phyloP scores from a whole-genome alignment of 1,140 invertebrate genomes.

The Hycleus cichorii region DNA sequence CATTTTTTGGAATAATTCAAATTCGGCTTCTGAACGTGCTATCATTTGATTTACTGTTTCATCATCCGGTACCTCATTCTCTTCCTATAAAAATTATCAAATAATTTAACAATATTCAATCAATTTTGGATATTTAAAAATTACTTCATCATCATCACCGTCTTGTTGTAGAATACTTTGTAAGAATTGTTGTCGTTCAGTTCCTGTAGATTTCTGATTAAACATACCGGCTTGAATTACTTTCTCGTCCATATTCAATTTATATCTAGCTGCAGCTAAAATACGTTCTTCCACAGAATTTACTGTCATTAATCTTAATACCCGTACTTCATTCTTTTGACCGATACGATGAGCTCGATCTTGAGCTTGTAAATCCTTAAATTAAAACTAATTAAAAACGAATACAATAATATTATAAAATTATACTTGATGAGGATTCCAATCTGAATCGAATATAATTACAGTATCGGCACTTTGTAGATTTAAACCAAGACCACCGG shows the following conservation, averaged over 20 bases:
- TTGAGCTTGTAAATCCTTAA: conserved; percentile 91
- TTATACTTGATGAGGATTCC: conserved; percentile 94
- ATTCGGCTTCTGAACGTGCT: conserved; percentile 88
- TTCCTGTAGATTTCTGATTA: conserved; percentile 96
- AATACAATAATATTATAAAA: background rate
- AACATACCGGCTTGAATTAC: conserved; percentile 99
- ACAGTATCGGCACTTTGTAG: conserved; percentile 97
- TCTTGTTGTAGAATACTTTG: conserved; percentile 91
- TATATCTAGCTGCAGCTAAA: conserved; percentile 84
- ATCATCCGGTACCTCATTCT: conserved; percentile 98
- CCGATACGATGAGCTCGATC: conserved; percentile 99
- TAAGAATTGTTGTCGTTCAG: conserved; percentile 89
- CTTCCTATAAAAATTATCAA: conserved; percentile 55
- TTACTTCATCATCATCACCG: conserved; percentile 81
- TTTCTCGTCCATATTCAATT: conserved; percentile 98
- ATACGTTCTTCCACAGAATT: conserved; percentile 98
- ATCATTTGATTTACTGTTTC: conserved; percentile 99
- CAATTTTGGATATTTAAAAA: background rate
- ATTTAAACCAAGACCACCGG: conserved; percentile 95
- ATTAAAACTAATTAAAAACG: background rate
- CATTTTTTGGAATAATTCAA: conserved; percentile 90
- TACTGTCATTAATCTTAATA: conserved; percentile 93
- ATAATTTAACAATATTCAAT: background rate
- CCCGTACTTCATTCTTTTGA: conserved; percentile 95
- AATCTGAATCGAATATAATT: conserved; percentile 98